These are phyloP conservation scores for Cydia strobilella DNA, from an alignment of 1,140 invertebrate genomes.

Conservation along the genomic window DNA sequence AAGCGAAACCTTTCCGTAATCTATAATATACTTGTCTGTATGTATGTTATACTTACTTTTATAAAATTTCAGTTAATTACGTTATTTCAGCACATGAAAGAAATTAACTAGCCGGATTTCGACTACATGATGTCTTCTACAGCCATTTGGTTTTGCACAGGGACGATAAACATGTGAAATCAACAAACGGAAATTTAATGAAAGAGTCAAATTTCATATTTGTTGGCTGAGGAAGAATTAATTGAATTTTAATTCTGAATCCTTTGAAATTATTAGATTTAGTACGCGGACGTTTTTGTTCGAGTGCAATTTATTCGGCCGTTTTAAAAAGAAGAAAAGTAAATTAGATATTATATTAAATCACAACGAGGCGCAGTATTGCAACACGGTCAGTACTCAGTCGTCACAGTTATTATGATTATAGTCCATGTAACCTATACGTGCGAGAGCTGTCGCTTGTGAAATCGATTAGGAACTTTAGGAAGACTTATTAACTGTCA, in stretches of 20 bases:
- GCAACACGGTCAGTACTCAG: constrained; percentile 44
- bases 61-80: neutral
- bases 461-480: constrained; percentile 59
- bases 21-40: constrained; percentile 1
- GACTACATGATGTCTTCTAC: neutral
- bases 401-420: constrained; percentile 71
- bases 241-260: neutral
- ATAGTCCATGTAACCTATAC: constrained; percentile 65
- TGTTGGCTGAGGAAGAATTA: neutral
- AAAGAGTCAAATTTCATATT: neutral
- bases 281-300: too few relatives aligned
- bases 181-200: neutral
- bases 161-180: neutral
- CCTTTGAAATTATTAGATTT: neutral
- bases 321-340: neutral
- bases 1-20: constrained; percentile 1
- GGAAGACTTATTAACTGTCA: constrained; percentile 24
- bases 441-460: constrained; percentile 50
- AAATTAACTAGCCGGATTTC: neutral
- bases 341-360: neutral
- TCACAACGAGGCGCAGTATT: neutral
- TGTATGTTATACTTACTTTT: neutral
- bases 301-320: too few relatives aligned
- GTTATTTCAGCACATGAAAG: neutral
- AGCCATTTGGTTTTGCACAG: neutral